These are phyloP conservation scores for Podarcis lilfordi DNA, from an alignment of 2,797 vertebrate genomes.

Conservation along the genomic window DNA sequence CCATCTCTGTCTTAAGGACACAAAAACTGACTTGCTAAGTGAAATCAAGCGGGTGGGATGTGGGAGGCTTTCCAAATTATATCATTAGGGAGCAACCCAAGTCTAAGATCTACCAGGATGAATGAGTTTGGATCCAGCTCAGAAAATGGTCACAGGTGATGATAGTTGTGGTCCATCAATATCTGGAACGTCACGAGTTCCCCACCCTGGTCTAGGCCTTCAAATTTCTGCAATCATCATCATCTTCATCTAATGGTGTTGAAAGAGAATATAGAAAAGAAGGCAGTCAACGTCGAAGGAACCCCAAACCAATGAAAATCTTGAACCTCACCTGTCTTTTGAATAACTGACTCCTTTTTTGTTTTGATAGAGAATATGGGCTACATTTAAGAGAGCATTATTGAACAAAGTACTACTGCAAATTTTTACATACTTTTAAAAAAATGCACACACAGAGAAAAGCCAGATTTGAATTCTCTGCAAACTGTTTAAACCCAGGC, in stretches of 20 bases:
- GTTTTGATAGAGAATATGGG: not conserved
- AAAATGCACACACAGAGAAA: not conserved
- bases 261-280: not conserved
- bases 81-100: no score
- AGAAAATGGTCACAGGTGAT: not conserved
- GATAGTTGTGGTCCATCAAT: not conserved
- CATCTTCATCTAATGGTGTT: not conserved
- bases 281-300: no score
- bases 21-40: no score
- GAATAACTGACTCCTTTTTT: no score
- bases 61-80: no score
- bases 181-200: not conserved
- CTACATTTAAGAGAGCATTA: not conserved
- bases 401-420: not conserved
- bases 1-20: no score
- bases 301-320: no score
- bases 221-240: not conserved
- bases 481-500: not conserved
- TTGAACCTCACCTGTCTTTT: no score
- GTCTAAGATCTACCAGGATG: no score
- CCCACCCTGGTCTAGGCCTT: not conserved
- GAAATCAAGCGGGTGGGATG: no score
- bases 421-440: not conserved
- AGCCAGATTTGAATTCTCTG: not conserved
- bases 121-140: not conserved